Evolutionary conservation across 2,113 vertebrate species (phyloP).

Genomic region (Platysteira castanea): DNA sequence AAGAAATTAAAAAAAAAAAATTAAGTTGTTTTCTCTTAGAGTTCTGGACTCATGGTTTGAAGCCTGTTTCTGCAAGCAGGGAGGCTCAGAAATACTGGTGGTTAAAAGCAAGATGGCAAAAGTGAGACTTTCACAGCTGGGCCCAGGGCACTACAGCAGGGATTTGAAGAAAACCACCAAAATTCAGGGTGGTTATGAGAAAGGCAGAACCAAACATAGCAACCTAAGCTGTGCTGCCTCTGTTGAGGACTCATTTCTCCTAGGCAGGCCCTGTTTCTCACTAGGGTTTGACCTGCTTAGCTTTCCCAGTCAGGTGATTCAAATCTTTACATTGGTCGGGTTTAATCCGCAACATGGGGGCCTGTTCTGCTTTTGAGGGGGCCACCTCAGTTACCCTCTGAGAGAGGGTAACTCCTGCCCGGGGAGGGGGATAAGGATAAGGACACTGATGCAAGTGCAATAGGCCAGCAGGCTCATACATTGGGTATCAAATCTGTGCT

Average conservation of each 20-base stretch:
- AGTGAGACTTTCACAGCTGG: not conserved
- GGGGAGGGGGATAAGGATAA: not conserved
- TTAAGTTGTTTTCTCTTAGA: not conserved
- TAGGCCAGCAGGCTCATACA: not conserved
- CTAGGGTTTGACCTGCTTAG: not conserved
- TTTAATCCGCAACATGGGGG: not conserved
- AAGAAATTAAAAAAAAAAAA: not conserved
- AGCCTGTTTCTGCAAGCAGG: not conserved
- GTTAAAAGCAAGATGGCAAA: not conserved
- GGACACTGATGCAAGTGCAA: too few relatives aligned
- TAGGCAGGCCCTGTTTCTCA: not conserved
- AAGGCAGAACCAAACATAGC: not conserved
- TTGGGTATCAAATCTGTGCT: accelerated
- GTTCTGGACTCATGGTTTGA: not conserved
- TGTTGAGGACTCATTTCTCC: not conserved
- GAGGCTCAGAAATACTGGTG: not conserved
- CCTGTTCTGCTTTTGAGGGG: not conserved
- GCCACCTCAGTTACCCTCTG: too few relatives aligned
- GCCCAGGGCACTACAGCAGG: accelerated
- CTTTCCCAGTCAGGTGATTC: not conserved
- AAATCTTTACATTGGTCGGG: not conserved
- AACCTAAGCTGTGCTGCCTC: not conserved
- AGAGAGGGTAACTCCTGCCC: not conserved
- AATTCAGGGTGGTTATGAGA: not conserved
- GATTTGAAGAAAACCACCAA: not conserved